Evolutionary conservation across 64 coral and sea anemone genomes (phyloP).

Genomic region (Trachythela sp.): DNA sequence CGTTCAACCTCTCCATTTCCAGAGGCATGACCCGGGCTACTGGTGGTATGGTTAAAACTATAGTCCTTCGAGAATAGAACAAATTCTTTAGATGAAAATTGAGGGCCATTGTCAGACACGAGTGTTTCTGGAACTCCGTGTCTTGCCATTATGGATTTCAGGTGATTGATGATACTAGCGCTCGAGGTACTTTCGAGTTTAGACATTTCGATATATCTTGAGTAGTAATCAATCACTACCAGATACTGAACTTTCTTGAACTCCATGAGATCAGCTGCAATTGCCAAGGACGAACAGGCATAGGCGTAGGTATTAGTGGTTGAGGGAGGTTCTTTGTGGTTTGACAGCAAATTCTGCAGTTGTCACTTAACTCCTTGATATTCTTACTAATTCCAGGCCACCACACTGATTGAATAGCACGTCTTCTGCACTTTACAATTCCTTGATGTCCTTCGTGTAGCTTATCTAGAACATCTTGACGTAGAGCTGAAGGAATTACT

Average conservation of each 20-base stretch:
- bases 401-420: slow-evolving; percentile 46
- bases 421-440: slow-evolving; percentile 12
- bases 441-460: no score
- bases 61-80: not conserved
- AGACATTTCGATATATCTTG: no score
- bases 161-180: no score
- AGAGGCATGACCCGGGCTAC: not conserved
- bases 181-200: no score
- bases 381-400: slow-evolving; percentile 52
- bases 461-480: no score
- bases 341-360: slow-evolving; percentile 32
- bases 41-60: not conserved
- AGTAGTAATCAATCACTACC: no score
- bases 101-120: not conserved
- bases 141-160: not conserved
- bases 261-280: no score
- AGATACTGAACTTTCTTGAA: no score
- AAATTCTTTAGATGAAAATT: not conserved
- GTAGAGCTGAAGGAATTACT: no score
- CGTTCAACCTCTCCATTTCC: not conserved
- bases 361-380: slow-evolving; percentile 38
- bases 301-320: no score
- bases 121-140: not conserved
- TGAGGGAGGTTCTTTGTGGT: not conserved
- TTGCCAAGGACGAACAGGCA: no score